phyloP scores from a whole-genome alignment of 2,113 vertebrate genomes.

The Caloenas nicobarica region DNA sequence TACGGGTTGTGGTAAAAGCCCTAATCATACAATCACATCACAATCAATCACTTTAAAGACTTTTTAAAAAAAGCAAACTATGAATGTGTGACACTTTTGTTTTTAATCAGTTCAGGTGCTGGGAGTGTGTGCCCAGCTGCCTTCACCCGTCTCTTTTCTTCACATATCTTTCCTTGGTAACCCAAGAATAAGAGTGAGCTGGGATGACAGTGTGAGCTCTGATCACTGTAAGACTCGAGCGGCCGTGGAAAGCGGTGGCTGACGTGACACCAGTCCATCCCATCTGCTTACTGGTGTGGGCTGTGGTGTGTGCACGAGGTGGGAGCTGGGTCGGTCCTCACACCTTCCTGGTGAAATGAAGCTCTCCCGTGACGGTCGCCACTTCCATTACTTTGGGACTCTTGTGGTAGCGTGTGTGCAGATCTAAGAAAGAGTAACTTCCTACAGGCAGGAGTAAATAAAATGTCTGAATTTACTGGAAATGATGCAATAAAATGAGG shows the following conservation, averaged over 20 bases:
- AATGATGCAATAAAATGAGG: conserved; percentile 70
- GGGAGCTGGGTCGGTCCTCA: background rate
- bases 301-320: background rate
- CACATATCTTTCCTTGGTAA: conserved; percentile 43
- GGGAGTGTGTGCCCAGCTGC: conserved; percentile 49
- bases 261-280: background rate
- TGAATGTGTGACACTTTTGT: conserved; percentile 70
- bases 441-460: conserved; percentile 16
- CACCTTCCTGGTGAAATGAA: background rate
- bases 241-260: background rate
- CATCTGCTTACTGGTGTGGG: background rate
- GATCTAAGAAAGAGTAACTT: conserved; percentile 17
- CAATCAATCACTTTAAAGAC: conserved; percentile 54
- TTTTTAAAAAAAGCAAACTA: conserved; percentile 33
- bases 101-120: conserved; percentile 50
- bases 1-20: conserved; percentile 42
- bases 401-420: background rate
- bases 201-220: conserved; percentile 1
- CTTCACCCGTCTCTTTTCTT: conserved; percentile 47
- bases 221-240: background rate
- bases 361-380: background rate
- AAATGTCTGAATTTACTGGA: conserved; percentile 65
- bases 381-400: background rate
- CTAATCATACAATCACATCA: conserved; percentile 72
- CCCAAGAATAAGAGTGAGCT: background rate